Base-by-base conservation (phyloP, 2,113 vertebrate species). In the Mystacornis crossleyi region DNA sequence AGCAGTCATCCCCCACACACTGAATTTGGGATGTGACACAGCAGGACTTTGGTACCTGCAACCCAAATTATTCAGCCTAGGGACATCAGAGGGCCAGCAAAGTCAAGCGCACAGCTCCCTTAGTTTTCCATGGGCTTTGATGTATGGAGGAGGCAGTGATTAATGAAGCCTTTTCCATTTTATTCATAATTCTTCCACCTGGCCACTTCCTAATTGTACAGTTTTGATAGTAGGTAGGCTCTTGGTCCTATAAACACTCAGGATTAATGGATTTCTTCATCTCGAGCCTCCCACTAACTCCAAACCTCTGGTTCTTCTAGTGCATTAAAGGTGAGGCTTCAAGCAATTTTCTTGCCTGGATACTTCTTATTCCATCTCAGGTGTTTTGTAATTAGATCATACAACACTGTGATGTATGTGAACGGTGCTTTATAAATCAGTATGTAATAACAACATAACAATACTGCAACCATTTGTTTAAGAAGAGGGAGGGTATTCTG, bases 341-440 rank as follows among this genome's bases (percentile, higher is more conserved):
- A 79, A 89, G 78, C 34, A 86, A 79, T 93, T 88, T 89, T 91
- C 82, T 84, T 78, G 36, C 61, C 64, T 1, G 3, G 60, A 26
- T 62, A 81, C 31, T 85, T 85, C 71, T 91, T 75, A 91, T 43
- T 91, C 86, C 66, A 60, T 87, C 73, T 91, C 54, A 81, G 40
- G 62, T 82, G 31, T 81, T 89, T 90, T 40, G 40, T 87, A 96
- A 85, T 96, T 95, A 95, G 74, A 94, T 91, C 60, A 58, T 34
- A 78, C 60, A 83, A 31, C 36, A 50, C 51, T 42, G 34, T 96
- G 94, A 93, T 93, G 31, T 67, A 95, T 80, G 66, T 91, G 89
- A 73, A 91, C 89, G 25, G 38, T 36, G 24, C 42, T 88, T 88
- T 92, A 91, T 95, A 96, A 95, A 95, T 94, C 86, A 93, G 72